Evolutionary conservation across 2,797 vertebrate genomes (phyloP).

Genomic region (Aplochiton taeniatus): DNA sequence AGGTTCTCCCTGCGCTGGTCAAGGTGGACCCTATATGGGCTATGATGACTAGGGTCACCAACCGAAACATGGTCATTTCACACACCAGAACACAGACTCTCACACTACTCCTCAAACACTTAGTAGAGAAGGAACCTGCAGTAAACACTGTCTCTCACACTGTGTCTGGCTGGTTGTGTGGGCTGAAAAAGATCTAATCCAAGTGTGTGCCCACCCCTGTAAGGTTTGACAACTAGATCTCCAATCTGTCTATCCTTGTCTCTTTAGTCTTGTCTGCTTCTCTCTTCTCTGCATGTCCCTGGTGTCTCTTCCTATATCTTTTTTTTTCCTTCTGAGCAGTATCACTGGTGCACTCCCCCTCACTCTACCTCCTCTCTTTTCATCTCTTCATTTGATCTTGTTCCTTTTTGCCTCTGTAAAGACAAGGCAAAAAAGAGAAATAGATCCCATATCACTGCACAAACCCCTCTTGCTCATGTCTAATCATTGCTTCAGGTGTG

Average conservation of each 20-base stretch:
- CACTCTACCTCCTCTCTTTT: conserved; percentile 16
- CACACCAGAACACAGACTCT: conserved; percentile 11
- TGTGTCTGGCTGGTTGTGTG: not conserved
- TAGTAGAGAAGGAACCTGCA: not conserved
- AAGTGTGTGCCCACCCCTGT: conserved; percentile 17
- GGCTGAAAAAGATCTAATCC: conserved; percentile 33
- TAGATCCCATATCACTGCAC: conserved; percentile 32
- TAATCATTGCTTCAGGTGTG: too few species aligned
- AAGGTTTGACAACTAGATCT: conserved; percentile 1
- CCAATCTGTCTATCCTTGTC: conserved; percentile 15
- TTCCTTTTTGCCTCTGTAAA: conserved; percentile 27
- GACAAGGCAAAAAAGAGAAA: conserved; percentile 33
- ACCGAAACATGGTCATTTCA: conserved; percentile 33
- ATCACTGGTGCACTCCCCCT: too few species aligned
- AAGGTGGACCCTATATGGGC: conserved; percentile 55
- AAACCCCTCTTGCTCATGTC: conserved; percentile 10
- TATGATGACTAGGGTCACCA: conserved; percentile 50
- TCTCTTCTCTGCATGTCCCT: conserved; percentile 16
- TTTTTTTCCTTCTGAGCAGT: conserved; percentile 9
- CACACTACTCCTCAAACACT: conserved; percentile 1
- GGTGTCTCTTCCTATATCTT: conserved; percentile 18
- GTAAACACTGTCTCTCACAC: conserved; percentile 20
- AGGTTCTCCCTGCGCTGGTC: conserved; percentile 73
- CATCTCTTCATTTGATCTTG: conserved; percentile 17
- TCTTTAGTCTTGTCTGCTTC: conserved; percentile 1